A percentile compares a stretch with the other conserved stretches of the same genome.
phyloP scores from a whole-genome alignment of 2,888 invertebrate genomes.

The Conomelus anceps region DNA sequence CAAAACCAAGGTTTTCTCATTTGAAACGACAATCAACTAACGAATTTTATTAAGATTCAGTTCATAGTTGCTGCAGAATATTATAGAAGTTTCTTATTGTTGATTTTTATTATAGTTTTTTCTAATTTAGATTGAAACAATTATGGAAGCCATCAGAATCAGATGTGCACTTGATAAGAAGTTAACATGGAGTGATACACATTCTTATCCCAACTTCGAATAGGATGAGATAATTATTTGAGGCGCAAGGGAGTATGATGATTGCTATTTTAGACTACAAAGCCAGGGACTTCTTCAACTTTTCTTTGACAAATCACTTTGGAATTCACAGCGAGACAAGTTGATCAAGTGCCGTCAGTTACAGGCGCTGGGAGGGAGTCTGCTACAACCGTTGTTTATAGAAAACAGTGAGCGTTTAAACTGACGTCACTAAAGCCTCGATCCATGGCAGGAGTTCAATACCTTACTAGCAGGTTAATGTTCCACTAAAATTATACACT shows the following conservation, averaged over 20 bases:
- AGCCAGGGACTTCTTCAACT: neutral
- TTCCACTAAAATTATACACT: too few relatives aligned
- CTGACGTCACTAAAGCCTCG: neutral
- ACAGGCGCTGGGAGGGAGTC: neutral
- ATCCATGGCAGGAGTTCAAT: neutral
- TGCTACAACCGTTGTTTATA: neutral
- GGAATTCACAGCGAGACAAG: neutral
- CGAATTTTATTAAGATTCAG: too few relatives aligned
- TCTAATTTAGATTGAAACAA: too few relatives aligned
- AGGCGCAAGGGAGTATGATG: neutral
- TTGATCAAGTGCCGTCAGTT: neutral
- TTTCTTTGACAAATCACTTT: neutral
- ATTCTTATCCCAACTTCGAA: neutral
- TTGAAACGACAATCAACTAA: too few relatives aligned
- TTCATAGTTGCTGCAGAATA: too few relatives aligned
- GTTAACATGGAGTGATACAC: neutral
- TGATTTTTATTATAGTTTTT: too few relatives aligned
- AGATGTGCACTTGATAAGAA: too few relatives aligned
- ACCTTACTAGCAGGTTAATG: too few relatives aligned
- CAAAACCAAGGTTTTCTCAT: too few relatives aligned
- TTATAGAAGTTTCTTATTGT: too few relatives aligned
- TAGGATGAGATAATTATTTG: neutral
- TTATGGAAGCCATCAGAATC: too few relatives aligned
- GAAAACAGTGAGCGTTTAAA: neutral
- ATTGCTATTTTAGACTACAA: neutral